Evolutionary conservation across 2,797 vertebrate species (phyloP).

Genomic region (Okamejei kenojei): DNA sequence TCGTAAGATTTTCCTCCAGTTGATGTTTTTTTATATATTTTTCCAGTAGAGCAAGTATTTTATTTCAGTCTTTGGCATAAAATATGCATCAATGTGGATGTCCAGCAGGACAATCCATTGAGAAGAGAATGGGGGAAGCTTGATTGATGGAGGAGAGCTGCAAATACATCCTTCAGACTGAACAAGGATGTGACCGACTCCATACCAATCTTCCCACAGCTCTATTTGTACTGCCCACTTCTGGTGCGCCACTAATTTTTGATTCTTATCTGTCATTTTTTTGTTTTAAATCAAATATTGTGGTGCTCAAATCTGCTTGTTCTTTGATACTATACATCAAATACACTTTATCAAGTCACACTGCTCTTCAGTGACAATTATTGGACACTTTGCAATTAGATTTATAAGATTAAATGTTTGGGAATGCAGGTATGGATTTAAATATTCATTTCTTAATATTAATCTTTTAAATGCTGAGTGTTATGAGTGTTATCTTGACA

Average conservation of each 20-base stretch:
- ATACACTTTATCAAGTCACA: not conserved
- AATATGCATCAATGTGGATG: not conserved
- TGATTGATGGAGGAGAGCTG: conserved; percentile 1
- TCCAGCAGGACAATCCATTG: not conserved
- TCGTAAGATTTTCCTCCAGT: not conserved
- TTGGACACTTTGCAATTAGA: conserved; percentile 26
- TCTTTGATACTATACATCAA: not conserved
- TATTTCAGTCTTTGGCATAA: not conserved
- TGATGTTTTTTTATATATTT: not conserved
- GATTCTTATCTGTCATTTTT: not conserved
- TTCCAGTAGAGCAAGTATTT: not conserved
- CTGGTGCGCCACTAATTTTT: not conserved
- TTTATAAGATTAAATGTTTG: conserved; percentile 31
- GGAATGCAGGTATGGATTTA: conserved; percentile 12
- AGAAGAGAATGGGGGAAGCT: not conserved
- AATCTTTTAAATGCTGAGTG: conserved; percentile 26
- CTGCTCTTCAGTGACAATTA: not conserved
- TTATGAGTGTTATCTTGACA: conserved; percentile 26
- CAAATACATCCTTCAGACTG: not conserved
- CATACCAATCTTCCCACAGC: not conserved
- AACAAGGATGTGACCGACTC: not conserved
- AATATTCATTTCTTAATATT: conserved; percentile 36
- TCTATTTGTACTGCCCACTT: not conserved
- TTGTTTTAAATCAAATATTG: not conserved
- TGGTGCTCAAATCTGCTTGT: not conserved